These are phyloP conservation scores for Sparidentex hasta DNA, from an alignment of 2,797 vertebrate species.

Conservation along the genomic window DNA sequence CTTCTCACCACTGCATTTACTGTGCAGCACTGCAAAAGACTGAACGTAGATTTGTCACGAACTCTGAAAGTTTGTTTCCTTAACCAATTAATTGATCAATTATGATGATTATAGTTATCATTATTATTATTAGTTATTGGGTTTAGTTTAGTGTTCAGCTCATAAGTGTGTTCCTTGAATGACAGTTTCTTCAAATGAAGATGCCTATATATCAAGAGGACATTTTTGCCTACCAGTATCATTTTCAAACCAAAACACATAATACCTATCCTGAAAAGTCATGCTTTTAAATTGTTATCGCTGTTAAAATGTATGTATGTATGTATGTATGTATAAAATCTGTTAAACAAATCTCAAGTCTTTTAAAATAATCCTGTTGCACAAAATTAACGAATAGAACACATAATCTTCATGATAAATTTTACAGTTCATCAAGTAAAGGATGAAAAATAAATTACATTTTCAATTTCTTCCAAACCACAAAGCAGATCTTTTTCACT, in stretches of 20 bases:
- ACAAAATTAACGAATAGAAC: background rate
- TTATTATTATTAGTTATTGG: background rate
- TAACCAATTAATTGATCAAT: background rate
- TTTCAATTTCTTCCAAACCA: constrained; percentile 4
- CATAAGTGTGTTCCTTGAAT: background rate
- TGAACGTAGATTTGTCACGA: background rate
- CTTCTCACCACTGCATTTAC: too few species aligned
- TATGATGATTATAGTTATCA: too few species aligned
- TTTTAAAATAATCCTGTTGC: background rate
- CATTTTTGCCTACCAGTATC: background rate
- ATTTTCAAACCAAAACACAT: background rate
- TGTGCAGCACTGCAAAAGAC: background rate
- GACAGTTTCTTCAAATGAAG: background rate
- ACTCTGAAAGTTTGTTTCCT: background rate
- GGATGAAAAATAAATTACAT: background rate
- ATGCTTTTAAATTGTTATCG: too few species aligned
- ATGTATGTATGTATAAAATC: background rate
- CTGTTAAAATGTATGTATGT: background rate
- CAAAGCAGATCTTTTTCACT: background rate
- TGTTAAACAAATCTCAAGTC: background rate
- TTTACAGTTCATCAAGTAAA: background rate
- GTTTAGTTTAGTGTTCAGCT: background rate
- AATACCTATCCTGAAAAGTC: too few species aligned
- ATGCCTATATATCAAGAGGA: background rate
- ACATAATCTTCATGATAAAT: background rate